A percentile compares a stretch with the other conserved stretches of the same genome.
These are phyloP conservation scores for Parasteatoda lunata DNA, from an alignment of 2,888 invertebrate species.

Conservation along the genomic window DNA sequence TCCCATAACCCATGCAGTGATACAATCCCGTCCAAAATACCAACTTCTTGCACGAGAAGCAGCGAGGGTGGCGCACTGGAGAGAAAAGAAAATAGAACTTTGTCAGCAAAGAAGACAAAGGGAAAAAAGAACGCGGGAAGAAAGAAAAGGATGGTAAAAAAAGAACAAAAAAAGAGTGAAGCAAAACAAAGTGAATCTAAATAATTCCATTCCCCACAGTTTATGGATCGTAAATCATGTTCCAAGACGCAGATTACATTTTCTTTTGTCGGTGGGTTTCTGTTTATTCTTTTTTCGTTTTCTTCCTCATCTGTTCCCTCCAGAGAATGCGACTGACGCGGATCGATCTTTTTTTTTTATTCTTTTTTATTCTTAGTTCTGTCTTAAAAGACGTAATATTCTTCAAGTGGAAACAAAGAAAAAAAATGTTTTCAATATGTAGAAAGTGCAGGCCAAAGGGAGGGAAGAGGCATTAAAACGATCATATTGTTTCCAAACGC, in stretches of 20 bases:
- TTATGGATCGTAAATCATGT: slow-evolving; percentile 59
- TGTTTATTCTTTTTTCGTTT: slow-evolving; percentile 21
- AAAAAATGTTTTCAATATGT: neutral
- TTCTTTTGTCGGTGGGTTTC: slow-evolving; percentile 40
- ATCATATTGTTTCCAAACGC: neutral
- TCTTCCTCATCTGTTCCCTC: slow-evolving; percentile 30
- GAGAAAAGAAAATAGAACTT: slow-evolving; percentile 3
- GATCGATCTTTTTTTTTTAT: slow-evolving; percentile 44
- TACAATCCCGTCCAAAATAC: neutral
- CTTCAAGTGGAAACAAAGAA: slow-evolving; percentile 17
- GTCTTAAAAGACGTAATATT: slow-evolving; percentile 43
- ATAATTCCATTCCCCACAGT: slow-evolving; percentile 60
- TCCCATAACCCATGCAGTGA: slow-evolving; percentile 1
- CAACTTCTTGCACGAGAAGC: neutral
- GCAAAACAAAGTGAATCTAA: slow-evolving; percentile 60
- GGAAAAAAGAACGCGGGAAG: slow-evolving; percentile 10
- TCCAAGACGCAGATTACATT: slow-evolving; percentile 52
- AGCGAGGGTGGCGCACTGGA: slow-evolving; percentile 5
- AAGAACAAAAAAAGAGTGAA: slow-evolving; percentile 4
- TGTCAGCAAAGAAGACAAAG: slow-evolving; percentile 5
- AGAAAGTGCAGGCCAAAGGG: neutral
- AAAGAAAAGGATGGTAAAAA: neutral
- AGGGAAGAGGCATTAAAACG: neutral
- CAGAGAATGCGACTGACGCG: slow-evolving; percentile 38
- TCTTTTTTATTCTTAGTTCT: neutral